A percentile compares a stretch with the other conserved stretches of the same genome.
phyloP scores from a whole-genome alignment of 2,888 invertebrate genomes.

The Cephus spinipes region DNA sequence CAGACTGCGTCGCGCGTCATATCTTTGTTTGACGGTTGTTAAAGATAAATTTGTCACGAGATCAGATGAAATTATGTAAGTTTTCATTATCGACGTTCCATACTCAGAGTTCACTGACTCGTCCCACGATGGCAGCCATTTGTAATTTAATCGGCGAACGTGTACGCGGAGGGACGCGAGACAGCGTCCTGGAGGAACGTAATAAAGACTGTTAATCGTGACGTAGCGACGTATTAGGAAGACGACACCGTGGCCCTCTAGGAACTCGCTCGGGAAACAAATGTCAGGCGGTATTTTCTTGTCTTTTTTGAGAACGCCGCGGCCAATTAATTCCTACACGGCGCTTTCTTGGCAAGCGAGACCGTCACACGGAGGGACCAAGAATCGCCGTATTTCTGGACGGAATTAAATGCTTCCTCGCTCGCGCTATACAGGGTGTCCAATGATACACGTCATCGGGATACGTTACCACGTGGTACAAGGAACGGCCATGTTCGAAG shows the following conservation, averaged over 20 bases:
- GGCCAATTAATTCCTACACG: slow-evolving; percentile 21
- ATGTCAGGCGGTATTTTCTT: slow-evolving; percentile 8
- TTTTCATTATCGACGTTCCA: not conserved
- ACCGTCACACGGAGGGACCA: not conserved
- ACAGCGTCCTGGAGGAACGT: not conserved
- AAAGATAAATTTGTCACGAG: not conserved
- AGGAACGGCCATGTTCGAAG: not conserved
- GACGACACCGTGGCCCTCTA: not conserved
- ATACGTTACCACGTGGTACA: not conserved
- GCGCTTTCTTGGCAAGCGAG: slow-evolving; percentile 5
- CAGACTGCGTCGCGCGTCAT: not conserved
- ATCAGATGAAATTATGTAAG: not conserved
- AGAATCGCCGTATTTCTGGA: slow-evolving; percentile 7
- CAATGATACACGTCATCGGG: not conserved
- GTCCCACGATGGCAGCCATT: too few relatives aligned
- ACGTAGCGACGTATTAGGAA: not conserved
- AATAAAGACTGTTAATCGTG: not conserved
- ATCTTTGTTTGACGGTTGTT: not conserved
- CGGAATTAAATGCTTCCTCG: slow-evolving; percentile 18
- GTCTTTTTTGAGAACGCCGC: slow-evolving; percentile 7
- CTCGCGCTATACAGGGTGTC: not conserved
- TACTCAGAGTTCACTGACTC: too few relatives aligned
- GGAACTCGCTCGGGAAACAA: slow-evolving; percentile 8
- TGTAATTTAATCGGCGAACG: not conserved
- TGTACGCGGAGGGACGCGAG: not conserved